phyloP scores from a whole-genome alignment of 2,797 vertebrate species.

The Pygocentrus nattereri region DNA sequence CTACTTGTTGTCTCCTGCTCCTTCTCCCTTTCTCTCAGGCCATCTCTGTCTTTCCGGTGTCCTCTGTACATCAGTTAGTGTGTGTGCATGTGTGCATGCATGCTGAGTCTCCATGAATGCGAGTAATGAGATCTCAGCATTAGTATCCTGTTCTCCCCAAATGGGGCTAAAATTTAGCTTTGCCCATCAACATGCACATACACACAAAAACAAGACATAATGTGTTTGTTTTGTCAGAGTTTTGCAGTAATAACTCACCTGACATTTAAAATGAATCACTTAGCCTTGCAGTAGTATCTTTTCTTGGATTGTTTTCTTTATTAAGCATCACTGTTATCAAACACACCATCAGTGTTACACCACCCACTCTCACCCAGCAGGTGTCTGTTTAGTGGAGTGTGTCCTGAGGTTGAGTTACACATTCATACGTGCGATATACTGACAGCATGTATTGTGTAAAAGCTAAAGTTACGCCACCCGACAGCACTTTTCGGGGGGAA shows the following conservation, averaged over 20 bases:
- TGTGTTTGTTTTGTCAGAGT: neutral
- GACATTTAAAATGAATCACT: neutral
- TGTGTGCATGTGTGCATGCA: slow-evolving; percentile 24
- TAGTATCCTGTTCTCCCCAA: slow-evolving; percentile 26
- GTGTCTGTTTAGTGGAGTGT: neutral
- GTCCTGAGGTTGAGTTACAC: neutral
- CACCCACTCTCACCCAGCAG: neutral
- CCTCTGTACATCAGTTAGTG: slow-evolving; percentile 34
- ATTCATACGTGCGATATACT: neutral
- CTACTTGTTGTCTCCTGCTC: neutral
- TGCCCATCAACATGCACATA: slow-evolving; percentile 24
- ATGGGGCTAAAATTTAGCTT: slow-evolving; percentile 13
- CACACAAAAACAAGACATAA: neutral
- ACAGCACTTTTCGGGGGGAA: slow-evolving; percentile 18
- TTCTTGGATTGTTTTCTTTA: neutral
- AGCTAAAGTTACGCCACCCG: neutral
- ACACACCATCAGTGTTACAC: neutral
- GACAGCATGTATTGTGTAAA: neutral
- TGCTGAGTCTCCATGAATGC: slow-evolving; percentile 41
- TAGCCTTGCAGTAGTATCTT: neutral
- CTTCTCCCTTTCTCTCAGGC: neutral
- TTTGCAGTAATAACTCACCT: neutral
- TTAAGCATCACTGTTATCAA: neutral
- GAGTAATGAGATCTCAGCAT: slow-evolving; percentile 51
- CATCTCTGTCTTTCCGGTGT: slow-evolving; percentile 42